A percentile compares a stretch with the other conserved stretches of the same genome.
phyloP scores from a whole-genome alignment of 2,113 vertebrate species.

The Felis catus region DNA sequence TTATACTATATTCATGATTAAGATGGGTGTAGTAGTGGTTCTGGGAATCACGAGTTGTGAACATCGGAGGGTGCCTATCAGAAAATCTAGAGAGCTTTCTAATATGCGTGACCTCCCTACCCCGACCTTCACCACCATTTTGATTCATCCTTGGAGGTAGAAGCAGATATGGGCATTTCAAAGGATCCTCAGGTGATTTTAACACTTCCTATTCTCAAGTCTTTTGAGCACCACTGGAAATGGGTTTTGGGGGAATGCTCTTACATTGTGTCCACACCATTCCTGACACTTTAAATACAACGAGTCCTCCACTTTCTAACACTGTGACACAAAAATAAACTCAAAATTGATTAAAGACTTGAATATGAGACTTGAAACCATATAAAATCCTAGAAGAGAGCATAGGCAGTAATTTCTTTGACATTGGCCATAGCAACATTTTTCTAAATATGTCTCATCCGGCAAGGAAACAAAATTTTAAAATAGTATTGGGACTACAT shows the following conservation, averaged over 20 bases:
- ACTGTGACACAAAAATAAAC: not conserved
- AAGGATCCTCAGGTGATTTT: not conserved
- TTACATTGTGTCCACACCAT: not conserved
- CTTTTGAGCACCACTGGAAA: not conserved
- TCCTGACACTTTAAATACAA: not conserved
- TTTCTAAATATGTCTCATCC: not conserved
- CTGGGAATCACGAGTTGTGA: not conserved
- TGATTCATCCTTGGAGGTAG: not conserved
- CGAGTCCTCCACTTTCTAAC: not conserved
- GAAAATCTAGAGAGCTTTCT: not conserved
- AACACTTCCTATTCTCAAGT: not conserved
- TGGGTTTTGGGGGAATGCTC: not conserved
- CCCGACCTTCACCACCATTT: not conserved
- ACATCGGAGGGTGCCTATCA: not conserved
- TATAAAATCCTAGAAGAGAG: not conserved
- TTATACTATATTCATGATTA: not conserved
- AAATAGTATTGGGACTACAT: not conserved
- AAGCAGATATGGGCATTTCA: not conserved
- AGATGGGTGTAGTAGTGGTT: not conserved
- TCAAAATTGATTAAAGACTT: not conserved
- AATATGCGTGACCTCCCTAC: not conserved
- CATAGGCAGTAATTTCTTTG: not conserved
- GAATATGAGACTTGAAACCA: not conserved
- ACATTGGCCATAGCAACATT: not conserved
- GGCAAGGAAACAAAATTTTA: not conserved